phyloP scores from a whole-genome alignment of 2,113 vertebrate species.

The Gymnorhina tibicen region DNA sequence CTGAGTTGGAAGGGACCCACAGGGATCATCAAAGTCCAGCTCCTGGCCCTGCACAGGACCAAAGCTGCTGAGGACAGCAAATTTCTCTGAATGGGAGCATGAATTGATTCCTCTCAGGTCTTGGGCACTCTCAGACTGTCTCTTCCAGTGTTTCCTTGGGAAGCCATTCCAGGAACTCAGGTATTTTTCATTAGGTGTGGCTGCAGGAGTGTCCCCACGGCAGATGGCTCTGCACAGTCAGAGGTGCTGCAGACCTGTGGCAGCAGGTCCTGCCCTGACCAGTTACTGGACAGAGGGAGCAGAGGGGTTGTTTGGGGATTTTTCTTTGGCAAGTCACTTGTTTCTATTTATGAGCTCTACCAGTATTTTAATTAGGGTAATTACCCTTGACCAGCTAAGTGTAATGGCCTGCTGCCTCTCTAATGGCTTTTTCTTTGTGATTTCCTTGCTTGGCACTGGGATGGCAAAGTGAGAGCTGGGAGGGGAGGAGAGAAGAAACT shows the following conservation, averaged over 20 bases:
- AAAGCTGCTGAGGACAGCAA: background rate
- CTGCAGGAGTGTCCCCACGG: background rate
- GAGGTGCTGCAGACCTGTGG: background rate
- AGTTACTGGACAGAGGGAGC: background rate
- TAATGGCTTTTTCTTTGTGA: background rate
- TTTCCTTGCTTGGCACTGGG: background rate
- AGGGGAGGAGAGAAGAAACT: background rate
- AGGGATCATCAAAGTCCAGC: background rate
- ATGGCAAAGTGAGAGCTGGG: background rate
- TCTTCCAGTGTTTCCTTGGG: background rate
- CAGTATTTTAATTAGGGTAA: slow-evolving; percentile 4
- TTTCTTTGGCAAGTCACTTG: background rate
- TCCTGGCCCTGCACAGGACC: background rate
- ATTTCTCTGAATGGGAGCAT: background rate
- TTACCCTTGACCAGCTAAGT: background rate
- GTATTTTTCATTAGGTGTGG: background rate
- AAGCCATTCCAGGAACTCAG: fast-evolving
- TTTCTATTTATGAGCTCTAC: background rate
- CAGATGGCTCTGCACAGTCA: background rate
- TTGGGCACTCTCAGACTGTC: background rate
- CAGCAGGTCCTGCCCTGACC: background rate
- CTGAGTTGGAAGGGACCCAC: background rate
- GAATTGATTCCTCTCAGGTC: background rate
- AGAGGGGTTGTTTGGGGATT: background rate
- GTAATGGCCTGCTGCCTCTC: background rate